These are phyloP conservation scores for Pelobates cultripes DNA, from an alignment of 2,797 vertebrate species.

Conservation along the genomic window DNA sequence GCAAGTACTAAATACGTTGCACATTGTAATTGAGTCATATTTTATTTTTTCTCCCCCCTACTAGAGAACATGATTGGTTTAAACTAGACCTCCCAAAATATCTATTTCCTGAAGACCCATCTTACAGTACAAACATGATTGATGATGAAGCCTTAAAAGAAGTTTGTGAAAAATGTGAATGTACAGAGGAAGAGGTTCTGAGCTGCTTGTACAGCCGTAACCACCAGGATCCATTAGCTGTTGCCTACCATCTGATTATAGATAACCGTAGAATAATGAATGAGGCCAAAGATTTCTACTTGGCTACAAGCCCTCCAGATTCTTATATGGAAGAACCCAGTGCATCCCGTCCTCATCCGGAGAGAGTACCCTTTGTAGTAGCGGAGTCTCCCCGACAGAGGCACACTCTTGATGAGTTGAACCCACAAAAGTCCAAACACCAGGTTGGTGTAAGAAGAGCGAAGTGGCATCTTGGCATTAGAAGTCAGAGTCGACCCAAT, in stretches of 20 bases:
- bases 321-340: conserved; percentile 93
- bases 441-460: conserved; percentile 88
- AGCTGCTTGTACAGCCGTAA: conserved; percentile 91
- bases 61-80: conserved; percentile 97
- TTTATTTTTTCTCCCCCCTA: conserved; percentile 31
- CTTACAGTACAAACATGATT: conserved; percentile 96
- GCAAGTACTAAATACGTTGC: too few species aligned
- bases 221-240: conserved; percentile 93
- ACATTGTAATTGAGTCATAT: conserved; percentile 6
- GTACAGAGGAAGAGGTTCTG: conserved; percentile 94
- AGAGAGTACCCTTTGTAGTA: conserved; percentile 90
- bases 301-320: conserved; percentile 95
- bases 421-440: conserved; percentile 97
- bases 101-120: conserved; percentile 95
- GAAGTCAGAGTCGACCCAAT: conserved; percentile 95
- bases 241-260: conserved; percentile 98
- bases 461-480: conserved; percentile 98
- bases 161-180: conserved; percentile 97
- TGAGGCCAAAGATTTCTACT: conserved; percentile 97
- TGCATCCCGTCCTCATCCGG: conserved; percentile 88
- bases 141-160: conserved; percentile 98
- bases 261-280: conserved; percentile 99
- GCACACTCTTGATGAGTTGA: conserved; percentile 94
- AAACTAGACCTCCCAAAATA: conserved; percentile 96
- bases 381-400: conserved; percentile 88